Evolutionary conservation across 2,888 invertebrate genomes (phyloP), one percentile per base, ranked within the genome.

Genomic region (Sclerodermus sp.): DNA sequence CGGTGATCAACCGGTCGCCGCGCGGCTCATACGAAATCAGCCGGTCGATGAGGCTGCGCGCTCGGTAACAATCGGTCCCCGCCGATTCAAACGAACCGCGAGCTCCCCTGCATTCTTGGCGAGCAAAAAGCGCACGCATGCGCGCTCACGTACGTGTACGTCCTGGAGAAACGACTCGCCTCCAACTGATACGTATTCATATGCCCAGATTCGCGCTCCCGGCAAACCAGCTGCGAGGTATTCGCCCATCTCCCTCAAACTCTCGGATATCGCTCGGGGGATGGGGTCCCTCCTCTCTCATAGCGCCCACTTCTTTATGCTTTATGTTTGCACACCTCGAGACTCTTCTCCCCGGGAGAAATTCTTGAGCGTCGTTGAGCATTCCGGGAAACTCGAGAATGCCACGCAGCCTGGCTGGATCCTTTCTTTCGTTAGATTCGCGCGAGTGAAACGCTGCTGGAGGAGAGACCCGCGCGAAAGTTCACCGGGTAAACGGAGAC

Each of bases 71-170:
- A 74, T 73, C 71, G 66, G 60, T 59, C 67, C 55, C 57, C 57
- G 53, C 51, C 71, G 68, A 76, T 76, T 76, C 74, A 76, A 76
- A 76, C 75, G 70, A 73, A 68, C 74, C 75, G 73, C 72, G 23
- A 8, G 3, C 72, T 67, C 69, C 66, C 57, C 68, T 64, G 62
- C 73, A 76, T 76, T 74, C 76, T 67, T 67, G 34, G 34, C 36
- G 39, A 45, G 66, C 72, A 75, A 76, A 75, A 76, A 76, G 68
- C 58, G 51, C 63, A 61, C 68, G 65, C 70, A 71, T 72, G 74
- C 72, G 70, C 68, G 66, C 65, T 73, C 70, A 71, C 70, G 70
- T 70, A 69, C 67, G 53, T 58, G 51, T 57, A 50, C 53, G 63
- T 56, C 52, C 42, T 49, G 50, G 45, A 40, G 61, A 58, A 64